Evolutionary conservation across 2,888 invertebrate species (phyloP).

Genomic region (Drosophila leonis): DNA sequence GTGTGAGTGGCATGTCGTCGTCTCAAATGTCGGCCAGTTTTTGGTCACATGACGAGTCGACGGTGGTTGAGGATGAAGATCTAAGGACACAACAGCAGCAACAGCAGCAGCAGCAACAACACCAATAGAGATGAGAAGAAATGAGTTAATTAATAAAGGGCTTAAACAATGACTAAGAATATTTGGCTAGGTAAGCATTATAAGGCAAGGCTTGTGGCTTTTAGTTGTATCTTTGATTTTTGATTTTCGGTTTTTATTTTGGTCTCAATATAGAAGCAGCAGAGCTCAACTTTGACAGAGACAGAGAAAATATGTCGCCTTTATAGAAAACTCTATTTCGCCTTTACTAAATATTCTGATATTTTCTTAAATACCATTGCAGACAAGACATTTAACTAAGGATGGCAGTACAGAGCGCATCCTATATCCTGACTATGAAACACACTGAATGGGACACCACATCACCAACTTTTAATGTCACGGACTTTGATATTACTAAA

Average conservation of each 20-base stretch:
- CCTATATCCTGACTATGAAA: slow-evolving; percentile 15
- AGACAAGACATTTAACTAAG: slow-evolving; percentile 62
- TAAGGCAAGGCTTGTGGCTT: slow-evolving; percentile 66
- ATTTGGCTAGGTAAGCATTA: slow-evolving; percentile 78
- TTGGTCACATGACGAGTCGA: slow-evolving; percentile 82
- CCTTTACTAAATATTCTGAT: slow-evolving; percentile 8
- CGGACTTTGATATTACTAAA: slow-evolving; percentile 52
- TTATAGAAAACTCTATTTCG: not conserved
- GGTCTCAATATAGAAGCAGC: slow-evolving; percentile 61
- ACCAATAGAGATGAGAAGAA: slow-evolving; percentile 38
- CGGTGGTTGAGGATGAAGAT: slow-evolving; percentile 74
- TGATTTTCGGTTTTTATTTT: slow-evolving; percentile 56
- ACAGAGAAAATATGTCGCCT: slow-evolving; percentile 48
- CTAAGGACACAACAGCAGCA: slow-evolving; percentile 41
- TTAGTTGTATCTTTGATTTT: slow-evolving; percentile 52
- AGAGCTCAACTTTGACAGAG: slow-evolving; percentile 78
- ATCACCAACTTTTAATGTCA: slow-evolving; percentile 57
- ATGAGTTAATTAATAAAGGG: slow-evolving; percentile 52
- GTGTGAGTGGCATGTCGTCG: slow-evolving; percentile 71
- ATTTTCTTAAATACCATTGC: slow-evolving; percentile 41
- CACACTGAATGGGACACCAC: slow-evolving; percentile 25
- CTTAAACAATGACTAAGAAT: slow-evolving; percentile 68
- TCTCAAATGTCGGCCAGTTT: slow-evolving; percentile 78
- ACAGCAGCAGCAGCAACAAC: slow-evolving; percentile 39
- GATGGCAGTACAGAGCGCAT: slow-evolving; percentile 8